These are phyloP conservation scores for Drosophila meridiana DNA, from an alignment of 2,888 invertebrate species.

Conservation along the genomic window DNA sequence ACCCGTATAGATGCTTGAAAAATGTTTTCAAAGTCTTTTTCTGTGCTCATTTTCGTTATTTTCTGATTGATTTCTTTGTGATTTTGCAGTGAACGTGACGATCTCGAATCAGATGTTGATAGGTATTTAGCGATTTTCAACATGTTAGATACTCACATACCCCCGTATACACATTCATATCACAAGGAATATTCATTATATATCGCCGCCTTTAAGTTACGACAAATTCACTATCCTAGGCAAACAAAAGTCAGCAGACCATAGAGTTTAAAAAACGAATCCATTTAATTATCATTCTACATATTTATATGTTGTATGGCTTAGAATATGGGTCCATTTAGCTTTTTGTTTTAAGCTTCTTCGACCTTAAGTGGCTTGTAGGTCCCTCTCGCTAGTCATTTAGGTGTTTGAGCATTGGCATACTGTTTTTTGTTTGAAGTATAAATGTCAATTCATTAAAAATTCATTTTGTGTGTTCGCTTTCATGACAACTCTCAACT, in stretches of 20 bases:
- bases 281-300: neutral
- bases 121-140: slow-evolving; percentile 67
- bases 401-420: neutral
- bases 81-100: slow-evolving; percentile 79
- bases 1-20: slow-evolving; percentile 12
- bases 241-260: neutral
- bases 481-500: slow-evolving; percentile 40
- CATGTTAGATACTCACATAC: slow-evolving; percentile 17
- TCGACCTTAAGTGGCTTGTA: neutral
- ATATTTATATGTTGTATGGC: neutral
- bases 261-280: neutral
- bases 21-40: slow-evolving; percentile 7
- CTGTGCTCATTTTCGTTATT: slow-evolving; percentile 35
- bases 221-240: neutral
- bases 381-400: neutral
- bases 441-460: slow-evolving; percentile 10
- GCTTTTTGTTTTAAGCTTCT: neutral
- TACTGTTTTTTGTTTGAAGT: neutral
- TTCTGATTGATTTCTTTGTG: slow-evolving; percentile 70
- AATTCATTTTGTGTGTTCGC: slow-evolving; percentile 58
- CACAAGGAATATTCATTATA: slow-evolving; percentile 3
- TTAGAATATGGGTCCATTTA: neutral
- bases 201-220: neutral
- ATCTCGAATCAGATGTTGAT: slow-evolving; percentile 67
- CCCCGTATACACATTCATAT: neutral